Conservation (phyloP, 2,797 vertebrate genomes). For the Helarctos malayanus region DNA sequence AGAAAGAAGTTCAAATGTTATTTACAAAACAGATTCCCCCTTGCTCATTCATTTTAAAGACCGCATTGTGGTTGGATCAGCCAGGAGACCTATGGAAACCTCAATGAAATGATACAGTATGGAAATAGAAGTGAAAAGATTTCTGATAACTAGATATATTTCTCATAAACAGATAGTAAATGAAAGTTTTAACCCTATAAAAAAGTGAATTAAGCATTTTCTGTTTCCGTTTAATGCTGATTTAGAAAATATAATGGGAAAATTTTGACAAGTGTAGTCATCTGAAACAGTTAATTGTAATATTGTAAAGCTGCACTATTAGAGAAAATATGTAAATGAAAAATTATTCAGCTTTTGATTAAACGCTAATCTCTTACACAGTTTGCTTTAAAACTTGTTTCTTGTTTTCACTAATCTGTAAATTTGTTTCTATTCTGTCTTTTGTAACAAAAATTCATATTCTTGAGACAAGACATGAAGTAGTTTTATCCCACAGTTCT, state of each 20-base stretch:
- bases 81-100: background rate
- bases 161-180: slow-evolving; percentile 44
- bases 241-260: slow-evolving; percentile 19
- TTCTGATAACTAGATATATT: background rate
- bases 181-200: slow-evolving; percentile 5
- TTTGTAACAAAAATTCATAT: background rate
- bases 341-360: background rate
- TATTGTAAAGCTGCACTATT: background rate
- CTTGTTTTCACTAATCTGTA: background rate
- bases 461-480: background rate
- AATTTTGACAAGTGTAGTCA: background rate
- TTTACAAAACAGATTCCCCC: background rate
- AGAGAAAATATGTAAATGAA: background rate
- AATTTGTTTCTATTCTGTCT: background rate
- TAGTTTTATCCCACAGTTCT: background rate
- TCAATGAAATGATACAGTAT: slow-evolving; percentile 12
- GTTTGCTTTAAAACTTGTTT: background rate
- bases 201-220: background rate
- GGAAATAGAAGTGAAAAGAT: background rate
- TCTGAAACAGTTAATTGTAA: background rate
- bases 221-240: background rate
- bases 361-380: background rate
- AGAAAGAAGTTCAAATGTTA: slow-evolving; percentile 15
- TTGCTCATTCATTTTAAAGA: background rate
- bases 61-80: background rate